Evolutionary conservation across 2,113 vertebrate genomes (phyloP), one percentile per base, ranked within the genome.

Genomic region (Colistium nudipinnis): DNA sequence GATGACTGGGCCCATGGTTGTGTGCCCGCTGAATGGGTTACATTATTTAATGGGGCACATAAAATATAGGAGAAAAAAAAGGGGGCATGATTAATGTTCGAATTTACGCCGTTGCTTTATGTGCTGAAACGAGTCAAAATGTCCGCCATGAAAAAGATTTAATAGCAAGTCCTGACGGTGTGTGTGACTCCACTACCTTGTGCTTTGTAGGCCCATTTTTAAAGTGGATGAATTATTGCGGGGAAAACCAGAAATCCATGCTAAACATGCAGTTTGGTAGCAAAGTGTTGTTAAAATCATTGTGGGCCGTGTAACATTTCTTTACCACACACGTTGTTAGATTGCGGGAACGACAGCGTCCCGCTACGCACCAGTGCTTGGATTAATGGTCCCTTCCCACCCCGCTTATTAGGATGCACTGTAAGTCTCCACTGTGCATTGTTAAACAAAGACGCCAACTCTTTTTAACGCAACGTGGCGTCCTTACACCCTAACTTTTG

Each of bases 371-470:
- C 60, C 79, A 78, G 74, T 30, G 79, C 63, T 48, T 76, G 22
- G 16, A 68, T 74, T 81, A 83, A 70, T 67, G 74, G 52, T 61
- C 57, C 80, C 71, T 60, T 81, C 62, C 67, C 81, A 80, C 66
- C 27, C 36, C 19, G 3, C 64, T 78, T 74, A 77, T 85, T 67
- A 61, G 71, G 81, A 81, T 38, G 55, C 66, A 39, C 72, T 54
- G 49, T 31, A 54, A 52, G 57, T 70, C 62, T 68, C 67, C 20
- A 25, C 73, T 74, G 57, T 55, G 65, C 71, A 61, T 61, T 65
- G 70, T 79, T 57, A 60, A 72, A 80, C 78, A 82, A 80, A 87
- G 74, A 77, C 71, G 41, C 76, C 78, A 79, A 70, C 77, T 55
- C 4, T 41, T 77, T 61, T 60, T 44, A 48, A 52, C 20, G 43